Conservation (phyloP, 2,113 vertebrate species). For the Ictalurus punctatus region DNA sequence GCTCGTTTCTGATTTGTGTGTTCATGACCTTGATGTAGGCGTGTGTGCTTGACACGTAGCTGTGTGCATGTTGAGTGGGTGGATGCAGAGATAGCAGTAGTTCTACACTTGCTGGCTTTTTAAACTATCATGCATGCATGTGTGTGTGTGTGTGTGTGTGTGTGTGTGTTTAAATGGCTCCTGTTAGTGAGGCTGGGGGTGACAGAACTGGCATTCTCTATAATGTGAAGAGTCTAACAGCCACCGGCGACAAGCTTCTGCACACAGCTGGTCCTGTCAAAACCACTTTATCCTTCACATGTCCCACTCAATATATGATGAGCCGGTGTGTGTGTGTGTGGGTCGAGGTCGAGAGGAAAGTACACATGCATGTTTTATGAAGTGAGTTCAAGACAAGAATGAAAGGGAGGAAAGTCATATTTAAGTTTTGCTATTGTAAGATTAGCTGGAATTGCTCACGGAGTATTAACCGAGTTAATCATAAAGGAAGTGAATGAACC, state of each 20-base stretch:
- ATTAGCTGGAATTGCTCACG: neutral
- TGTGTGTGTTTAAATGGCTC: constrained; percentile 10
- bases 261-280: constrained; percentile 31
- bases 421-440: no score
- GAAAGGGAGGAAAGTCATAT: neutral
- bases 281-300: constrained; percentile 39
- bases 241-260: constrained; percentile 27
- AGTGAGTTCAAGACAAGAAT: constrained; percentile 40
- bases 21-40: constrained; percentile 31
- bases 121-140: neutral
- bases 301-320: constrained; percentile 47
- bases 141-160: constrained; percentile 24
- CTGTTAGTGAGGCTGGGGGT: constrained; percentile 9
- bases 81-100: neutral
- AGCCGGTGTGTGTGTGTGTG: constrained; percentile 26
- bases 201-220: constrained; percentile 7
- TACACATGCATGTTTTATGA: constrained; percentile 52
- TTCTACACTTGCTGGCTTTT: constrained; percentile 25
- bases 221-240: constrained; percentile 31
- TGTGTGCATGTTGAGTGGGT: neutral
- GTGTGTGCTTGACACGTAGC: neutral
- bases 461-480: neutral
- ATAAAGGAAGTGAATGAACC: neutral
- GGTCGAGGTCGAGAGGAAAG: constrained; percentile 5
- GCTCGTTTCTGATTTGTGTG: neutral